Conservation (phyloP, 2,113 vertebrate species). For the Poeciliopsis occidentalis region DNA sequence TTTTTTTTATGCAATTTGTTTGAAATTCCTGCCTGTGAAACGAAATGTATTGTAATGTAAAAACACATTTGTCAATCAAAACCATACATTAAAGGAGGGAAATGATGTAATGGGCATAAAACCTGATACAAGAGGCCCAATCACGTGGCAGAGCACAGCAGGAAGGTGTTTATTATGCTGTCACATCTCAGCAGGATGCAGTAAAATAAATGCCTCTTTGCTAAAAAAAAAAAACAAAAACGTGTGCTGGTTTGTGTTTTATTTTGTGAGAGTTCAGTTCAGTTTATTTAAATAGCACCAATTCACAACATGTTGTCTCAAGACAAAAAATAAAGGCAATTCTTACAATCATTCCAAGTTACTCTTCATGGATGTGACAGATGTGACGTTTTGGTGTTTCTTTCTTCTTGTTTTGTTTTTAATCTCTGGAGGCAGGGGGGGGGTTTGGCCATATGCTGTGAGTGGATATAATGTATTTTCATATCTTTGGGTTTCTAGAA, state of each 20-base stretch:
- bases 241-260: conserved; percentile 8
- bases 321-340: too few relatives aligned
- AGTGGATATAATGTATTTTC: too few relatives aligned
- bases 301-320: too few relatives aligned
- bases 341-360: too few relatives aligned
- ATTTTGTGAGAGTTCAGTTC: conserved; percentile 35
- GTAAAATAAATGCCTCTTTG: neutral
- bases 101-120: conserved; percentile 11
- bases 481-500: too few relatives aligned
- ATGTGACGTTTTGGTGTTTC: too few relatives aligned
- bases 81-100: conserved; percentile 25
- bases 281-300: neutral
- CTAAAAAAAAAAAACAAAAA: neutral
- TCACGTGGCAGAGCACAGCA: conserved; percentile 12
- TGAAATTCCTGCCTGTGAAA: conserved; percentile 23
- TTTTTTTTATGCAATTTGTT: neutral
- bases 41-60: conserved; percentile 26
- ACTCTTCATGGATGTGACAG: too few relatives aligned
- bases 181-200: conserved; percentile 14
- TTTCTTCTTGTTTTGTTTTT: too few relatives aligned
- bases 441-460: too few relatives aligned
- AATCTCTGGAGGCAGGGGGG: too few relatives aligned
- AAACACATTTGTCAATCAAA: conserved; percentile 38
- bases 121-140: conserved; percentile 19
- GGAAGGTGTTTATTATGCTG: conserved; percentile 12